phyloP scores from a whole-genome alignment of 2,888 invertebrate species.

The Didymodactylos carnosus region DNA sequence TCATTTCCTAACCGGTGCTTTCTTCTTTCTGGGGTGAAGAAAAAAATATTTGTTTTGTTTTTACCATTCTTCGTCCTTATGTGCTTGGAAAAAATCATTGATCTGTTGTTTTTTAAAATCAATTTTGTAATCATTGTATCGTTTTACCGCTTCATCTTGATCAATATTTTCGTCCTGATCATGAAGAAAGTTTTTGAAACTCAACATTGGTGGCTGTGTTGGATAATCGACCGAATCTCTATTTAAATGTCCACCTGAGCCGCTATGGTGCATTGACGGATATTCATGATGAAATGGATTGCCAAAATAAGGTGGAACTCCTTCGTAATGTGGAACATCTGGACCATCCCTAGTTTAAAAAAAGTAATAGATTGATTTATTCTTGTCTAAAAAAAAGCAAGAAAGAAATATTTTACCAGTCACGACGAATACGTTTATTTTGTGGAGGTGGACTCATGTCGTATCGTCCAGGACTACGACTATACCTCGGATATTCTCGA shows the following conservation, averaged over 20 bases:
- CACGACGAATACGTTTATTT: slow-evolving; percentile 31
- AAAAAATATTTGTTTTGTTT: too few species aligned
- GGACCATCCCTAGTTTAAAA: background rate
- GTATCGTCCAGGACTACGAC: slow-evolving; percentile 23
- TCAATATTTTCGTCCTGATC: slow-evolving; percentile 82
- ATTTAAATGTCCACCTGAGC: slow-evolving; percentile 3
- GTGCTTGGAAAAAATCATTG: slow-evolving; percentile 91
- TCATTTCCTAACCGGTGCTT: too few species aligned
- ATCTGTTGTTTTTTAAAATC: slow-evolving; percentile 87
- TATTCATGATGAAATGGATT: background rate
- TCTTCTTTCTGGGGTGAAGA: too few species aligned
- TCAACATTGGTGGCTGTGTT: slow-evolving; percentile 82
- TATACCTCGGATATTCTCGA: slow-evolving; percentile 19
- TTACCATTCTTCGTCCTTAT: slow-evolving; percentile 99
- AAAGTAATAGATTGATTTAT: background rate
- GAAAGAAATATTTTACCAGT: slow-evolving; percentile 22
- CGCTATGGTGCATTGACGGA: background rate
- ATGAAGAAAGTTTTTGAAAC: slow-evolving; percentile 81
- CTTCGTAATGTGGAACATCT: background rate
- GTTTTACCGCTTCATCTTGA: slow-evolving; percentile 82
- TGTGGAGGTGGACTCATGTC: slow-evolving; percentile 30
- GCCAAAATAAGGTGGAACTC: background rate
- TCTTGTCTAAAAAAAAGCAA: background rate
- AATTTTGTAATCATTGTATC: slow-evolving; percentile 91
- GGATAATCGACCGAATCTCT: slow-evolving; percentile 34